These are phyloP conservation scores for Dasyornis broadbenti DNA, from an alignment of 2,113 vertebrate genomes.

Conservation along the genomic window DNA sequence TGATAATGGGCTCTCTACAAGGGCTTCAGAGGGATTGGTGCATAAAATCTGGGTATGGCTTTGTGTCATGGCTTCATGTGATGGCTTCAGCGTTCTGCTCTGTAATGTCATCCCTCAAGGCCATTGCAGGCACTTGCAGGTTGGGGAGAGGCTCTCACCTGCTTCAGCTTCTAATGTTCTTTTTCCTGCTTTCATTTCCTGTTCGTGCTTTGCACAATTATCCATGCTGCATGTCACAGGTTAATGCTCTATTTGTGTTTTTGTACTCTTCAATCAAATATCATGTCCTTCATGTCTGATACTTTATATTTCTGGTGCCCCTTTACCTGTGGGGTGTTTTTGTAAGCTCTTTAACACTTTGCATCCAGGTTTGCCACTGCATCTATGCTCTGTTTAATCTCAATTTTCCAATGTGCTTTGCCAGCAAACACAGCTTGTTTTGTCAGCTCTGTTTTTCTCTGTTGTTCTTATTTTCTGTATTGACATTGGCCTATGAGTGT, in stretches of 20 bases:
- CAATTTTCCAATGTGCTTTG: not conserved
- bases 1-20: not conserved
- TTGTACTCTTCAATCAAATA: not conserved
- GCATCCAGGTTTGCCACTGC: not conserved
- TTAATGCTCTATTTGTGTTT: not conserved
- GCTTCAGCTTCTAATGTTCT: not conserved
- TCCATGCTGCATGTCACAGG: not conserved
- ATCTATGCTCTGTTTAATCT: not conserved
- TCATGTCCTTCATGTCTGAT: not conserved
- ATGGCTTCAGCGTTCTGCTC: not conserved
- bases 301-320: not conserved
- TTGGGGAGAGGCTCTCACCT: not conserved
- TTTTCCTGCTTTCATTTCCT: not conserved
- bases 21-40: not conserved
- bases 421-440: not conserved
- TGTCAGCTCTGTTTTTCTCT: not conserved
- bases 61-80: not conserved
- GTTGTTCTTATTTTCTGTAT: not conserved
- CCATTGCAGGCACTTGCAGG: rapidly evolving
- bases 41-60: not conserved
- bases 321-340: not conserved
- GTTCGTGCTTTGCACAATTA: not conserved
- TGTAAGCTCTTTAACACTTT: not conserved
- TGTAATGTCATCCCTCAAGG: not conserved
- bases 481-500: not conserved